Evolutionary conservation across 2,113 vertebrate genomes (phyloP).

Genomic region (Clarias macrocephalus): DNA sequence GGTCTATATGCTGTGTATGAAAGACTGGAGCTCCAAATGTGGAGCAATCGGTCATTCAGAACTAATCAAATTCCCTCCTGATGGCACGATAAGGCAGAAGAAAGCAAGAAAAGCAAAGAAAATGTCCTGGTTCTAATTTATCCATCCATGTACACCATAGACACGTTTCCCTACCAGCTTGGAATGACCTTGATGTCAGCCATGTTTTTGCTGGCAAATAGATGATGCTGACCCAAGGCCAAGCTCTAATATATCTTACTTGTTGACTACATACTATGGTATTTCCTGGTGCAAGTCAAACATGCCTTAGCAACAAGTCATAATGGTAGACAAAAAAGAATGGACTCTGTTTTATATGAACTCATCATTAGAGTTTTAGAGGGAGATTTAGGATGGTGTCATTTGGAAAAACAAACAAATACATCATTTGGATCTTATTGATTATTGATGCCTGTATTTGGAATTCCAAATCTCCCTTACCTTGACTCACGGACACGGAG

Average conservation of each 20-base stretch:
- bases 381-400: neutral
- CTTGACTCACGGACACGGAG: neutral
- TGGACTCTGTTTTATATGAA: neutral
- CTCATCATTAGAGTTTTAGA: neutral
- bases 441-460: neutral
- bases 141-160: conserved; percentile 26
- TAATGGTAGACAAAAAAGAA: neutral
- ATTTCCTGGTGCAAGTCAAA: conserved; percentile 27
- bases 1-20: neutral
- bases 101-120: neutral
- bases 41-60: conserved; percentile 7
- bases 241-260: conserved; percentile 16
- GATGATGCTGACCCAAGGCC: conserved; percentile 19
- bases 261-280: conserved; percentile 11
- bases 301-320: conserved; percentile 7
- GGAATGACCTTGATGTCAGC: conserved; percentile 39
- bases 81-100: conserved; percentile 32
- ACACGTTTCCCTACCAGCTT: conserved; percentile 46
- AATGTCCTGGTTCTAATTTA: conserved; percentile 36
- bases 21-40: neutral
- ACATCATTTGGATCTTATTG: neutral
- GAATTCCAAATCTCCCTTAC: neutral
- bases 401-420: neutral
- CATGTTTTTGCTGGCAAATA: conserved; percentile 30
- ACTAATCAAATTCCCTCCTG: conserved; percentile 37